Evolutionary conservation across 2,113 vertebrate species (phyloP).

Genomic region (Oxygymnocypris stewartii): DNA sequence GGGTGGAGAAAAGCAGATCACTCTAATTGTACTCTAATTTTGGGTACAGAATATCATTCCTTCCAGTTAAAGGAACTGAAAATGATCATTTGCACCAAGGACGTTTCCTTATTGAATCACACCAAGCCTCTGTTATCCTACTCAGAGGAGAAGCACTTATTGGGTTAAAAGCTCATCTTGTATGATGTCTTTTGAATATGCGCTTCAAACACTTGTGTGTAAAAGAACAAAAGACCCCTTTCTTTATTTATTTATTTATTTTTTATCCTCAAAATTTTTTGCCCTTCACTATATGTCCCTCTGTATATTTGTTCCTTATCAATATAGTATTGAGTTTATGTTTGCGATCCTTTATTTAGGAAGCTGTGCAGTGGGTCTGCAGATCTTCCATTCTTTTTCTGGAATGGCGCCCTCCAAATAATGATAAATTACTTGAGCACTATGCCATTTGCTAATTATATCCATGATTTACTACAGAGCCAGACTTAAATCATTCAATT

Average conservation of each 20-base stretch:
- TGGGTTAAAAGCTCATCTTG: conserved; percentile 84
- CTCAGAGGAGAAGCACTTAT: conserved; percentile 80
- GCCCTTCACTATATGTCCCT: conserved; percentile 67
- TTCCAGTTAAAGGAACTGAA: conserved; percentile 84
- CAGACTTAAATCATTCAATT: conserved; percentile 99
- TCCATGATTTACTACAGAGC: conserved; percentile 99
- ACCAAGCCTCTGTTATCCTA: conserved; percentile 76
- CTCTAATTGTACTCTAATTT: conserved; percentile 81
- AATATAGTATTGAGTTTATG: conserved; percentile 95
- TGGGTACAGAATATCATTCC: conserved; percentile 81
- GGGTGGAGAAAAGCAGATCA: conserved; percentile 72
- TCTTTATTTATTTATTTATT: conserved; percentile 62
- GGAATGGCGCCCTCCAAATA: conserved; percentile 99
- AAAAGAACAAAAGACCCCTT: conserved; percentile 72
- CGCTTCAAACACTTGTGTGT: conserved; percentile 73
- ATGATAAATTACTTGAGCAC: conserved; percentile 99
- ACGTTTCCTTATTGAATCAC: conserved; percentile 85
- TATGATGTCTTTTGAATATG: conserved; percentile 82
- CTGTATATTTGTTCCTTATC: conserved; percentile 75
- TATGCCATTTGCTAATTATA: conserved; percentile 99
- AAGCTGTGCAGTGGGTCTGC: conserved; percentile 96
- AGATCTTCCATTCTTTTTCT: conserved; percentile 97
- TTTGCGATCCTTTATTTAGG: conserved; percentile 98
- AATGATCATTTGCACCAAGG: conserved; percentile 84
- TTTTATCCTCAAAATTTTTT: conserved; percentile 52